These are phyloP conservation scores for Thunnus albacares DNA, from an alignment of 2,797 vertebrate species.

Conservation along the genomic window DNA sequence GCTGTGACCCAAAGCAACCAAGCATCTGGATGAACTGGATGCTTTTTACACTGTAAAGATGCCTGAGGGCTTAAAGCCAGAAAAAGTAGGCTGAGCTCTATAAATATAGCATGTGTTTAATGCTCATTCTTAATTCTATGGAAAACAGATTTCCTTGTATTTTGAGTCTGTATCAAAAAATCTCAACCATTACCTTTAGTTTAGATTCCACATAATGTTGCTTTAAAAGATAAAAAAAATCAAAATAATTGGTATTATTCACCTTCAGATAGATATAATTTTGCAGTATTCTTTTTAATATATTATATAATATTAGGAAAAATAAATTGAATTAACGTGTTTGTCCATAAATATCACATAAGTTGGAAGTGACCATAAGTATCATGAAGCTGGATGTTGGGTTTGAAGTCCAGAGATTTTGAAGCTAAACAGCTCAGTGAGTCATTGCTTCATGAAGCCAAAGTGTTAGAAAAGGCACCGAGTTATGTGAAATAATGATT, in stretches of 20 bases:
- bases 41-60: constrained; percentile 25
- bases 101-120: constrained; percentile 25
- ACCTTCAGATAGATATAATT: neutral
- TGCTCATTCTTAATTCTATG: neutral
- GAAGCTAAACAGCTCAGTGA: constrained; percentile 35
- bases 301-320: neutral
- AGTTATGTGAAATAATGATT: constrained; percentile 58
- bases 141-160: neutral
- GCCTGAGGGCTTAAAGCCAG: constrained; percentile 17
- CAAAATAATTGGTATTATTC: neutral
- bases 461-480: constrained; percentile 33
- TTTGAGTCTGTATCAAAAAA: neutral
- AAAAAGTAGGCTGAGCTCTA: constrained; percentile 2
- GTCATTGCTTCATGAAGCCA: constrained; percentile 38
- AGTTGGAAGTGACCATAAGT: neutral
- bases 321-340: neutral
- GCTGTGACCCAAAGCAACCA: constrained; percentile 36
- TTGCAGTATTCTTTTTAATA: neutral
- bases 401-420: constrained; percentile 10
- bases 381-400: neutral
- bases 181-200: neutral
- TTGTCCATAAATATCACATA: too few species aligned
- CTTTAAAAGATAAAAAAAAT: neutral
- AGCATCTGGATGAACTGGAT: constrained; percentile 40
- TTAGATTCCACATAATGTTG: neutral